These are phyloP conservation scores for Eilema sororculum DNA, from an alignment of 2,888 invertebrate genomes.

Conservation along the genomic window DNA sequence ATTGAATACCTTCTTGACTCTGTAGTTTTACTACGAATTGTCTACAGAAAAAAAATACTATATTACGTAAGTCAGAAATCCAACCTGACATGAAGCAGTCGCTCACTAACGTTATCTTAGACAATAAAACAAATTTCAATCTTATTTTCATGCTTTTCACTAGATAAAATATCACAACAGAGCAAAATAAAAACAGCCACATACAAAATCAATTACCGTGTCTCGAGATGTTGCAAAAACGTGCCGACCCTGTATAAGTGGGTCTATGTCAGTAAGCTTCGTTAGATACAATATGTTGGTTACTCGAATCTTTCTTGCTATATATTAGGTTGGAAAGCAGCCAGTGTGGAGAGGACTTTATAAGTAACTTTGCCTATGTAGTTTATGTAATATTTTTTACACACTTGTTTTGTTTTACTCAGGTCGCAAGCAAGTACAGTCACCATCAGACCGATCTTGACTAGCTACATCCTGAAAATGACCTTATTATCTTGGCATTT, in stretches of 20 bases:
- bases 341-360: constrained; percentile 25
- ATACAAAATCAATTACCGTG: not conserved
- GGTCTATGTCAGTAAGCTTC: constrained; percentile 45
- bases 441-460: no score
- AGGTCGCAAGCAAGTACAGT: no score
- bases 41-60: no score
- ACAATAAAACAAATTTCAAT: no score
- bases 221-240: not conserved
- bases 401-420: no score
- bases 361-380: not conserved
- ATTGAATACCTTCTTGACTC: no score
- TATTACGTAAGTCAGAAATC: no score
- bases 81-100: no score
- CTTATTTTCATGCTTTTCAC: not conserved
- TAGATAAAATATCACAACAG: not conserved
- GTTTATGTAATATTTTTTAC: not conserved
- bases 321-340: constrained; percentile 29
- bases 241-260: constrained; percentile 31
- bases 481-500: no score
- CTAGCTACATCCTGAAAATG: no score
- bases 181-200: not conserved
- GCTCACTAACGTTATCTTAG: no score
- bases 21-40: no score
- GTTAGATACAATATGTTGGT: constrained; percentile 37
- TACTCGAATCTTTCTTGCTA: constrained; percentile 35